Conservation (phyloP, 2,113 vertebrate genomes). For the Dendropsophus ebraccatus region DNA sequence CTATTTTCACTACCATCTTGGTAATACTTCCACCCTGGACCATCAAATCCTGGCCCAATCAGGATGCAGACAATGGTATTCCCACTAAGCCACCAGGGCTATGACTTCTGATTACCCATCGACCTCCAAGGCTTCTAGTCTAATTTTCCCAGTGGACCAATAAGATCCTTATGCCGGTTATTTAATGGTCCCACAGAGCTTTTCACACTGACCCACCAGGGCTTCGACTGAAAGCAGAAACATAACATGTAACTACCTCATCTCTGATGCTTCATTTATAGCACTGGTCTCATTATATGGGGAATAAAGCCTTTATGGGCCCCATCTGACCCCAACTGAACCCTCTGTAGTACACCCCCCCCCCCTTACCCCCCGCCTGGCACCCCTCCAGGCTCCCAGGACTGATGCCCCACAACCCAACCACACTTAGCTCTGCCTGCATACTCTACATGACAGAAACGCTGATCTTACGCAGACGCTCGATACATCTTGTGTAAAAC, state of each 20-base stretch:
- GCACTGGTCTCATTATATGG: too few species aligned
- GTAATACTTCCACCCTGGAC: neutral
- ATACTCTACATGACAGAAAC: neutral
- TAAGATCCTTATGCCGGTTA: neutral
- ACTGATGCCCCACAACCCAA: neutral
- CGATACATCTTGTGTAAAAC: neutral
- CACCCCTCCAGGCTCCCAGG: neutral
- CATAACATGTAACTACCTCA: too few species aligned
- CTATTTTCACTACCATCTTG: too few species aligned
- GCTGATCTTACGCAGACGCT: neutral
- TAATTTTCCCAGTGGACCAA: neutral
- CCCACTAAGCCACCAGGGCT: neutral
- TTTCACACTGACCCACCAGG: neutral
- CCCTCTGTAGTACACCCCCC: too few species aligned
- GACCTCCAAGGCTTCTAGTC: neutral
- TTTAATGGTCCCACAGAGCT: neutral
- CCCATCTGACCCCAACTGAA: too few species aligned
- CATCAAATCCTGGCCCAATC: neutral
- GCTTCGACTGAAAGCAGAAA: neutral
- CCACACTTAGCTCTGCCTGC: neutral
- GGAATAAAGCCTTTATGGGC: too few species aligned
- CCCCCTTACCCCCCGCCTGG: too few species aligned
- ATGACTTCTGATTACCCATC: neutral
- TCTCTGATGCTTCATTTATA: too few species aligned
- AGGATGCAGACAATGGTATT: neutral